Percentiles rank a stretch among this genome's conserved stretches.
Evolutionary conservation across 92 coral and sea anemone genomes (phyloP).

Genomic region (Pocillopora grandis): DNA sequence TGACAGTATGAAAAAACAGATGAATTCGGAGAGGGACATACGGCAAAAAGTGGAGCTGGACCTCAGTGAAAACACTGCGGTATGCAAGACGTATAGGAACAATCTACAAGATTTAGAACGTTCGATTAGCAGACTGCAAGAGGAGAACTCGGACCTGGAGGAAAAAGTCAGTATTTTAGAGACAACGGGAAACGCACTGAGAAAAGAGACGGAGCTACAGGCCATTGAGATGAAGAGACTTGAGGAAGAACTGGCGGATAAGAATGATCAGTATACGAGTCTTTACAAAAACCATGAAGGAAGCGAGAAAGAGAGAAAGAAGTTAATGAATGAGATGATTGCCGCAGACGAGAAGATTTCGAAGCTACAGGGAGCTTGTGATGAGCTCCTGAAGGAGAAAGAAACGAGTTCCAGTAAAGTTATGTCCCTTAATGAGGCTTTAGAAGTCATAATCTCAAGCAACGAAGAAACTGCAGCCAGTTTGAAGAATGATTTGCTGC

Average conservation of each 20-base stretch:
- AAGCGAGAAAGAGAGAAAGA: constrained; percentile 69
- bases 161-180: constrained; percentile 75
- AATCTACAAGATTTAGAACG: constrained; percentile 79
- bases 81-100: constrained; percentile 62
- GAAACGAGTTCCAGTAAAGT: constrained; percentile 59
- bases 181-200: constrained; percentile 61
- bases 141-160: constrained; percentile 66
- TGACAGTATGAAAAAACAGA: constrained; percentile 79
- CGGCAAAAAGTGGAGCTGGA: constrained; percentile 78
- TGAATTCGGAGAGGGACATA: constrained; percentile 71
- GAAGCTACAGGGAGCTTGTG: constrained; percentile 74
- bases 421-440: constrained; percentile 69
- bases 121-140: constrained; percentile 63
- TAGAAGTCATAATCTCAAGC: constrained; percentile 63
- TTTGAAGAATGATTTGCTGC: constrained; percentile 66
- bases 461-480: constrained; percentile 66
- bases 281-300: constrained; percentile 54
- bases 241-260: constrained; percentile 61
- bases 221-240: constrained; percentile 70
- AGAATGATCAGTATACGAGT: constrained; percentile 47
- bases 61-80: constrained; percentile 69
- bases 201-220: constrained; percentile 74
- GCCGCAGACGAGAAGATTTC: constrained; percentile 69
- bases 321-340: constrained; percentile 60
- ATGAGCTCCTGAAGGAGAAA: constrained; percentile 74